Evolutionary conservation across 2,113 vertebrate genomes (phyloP).

Genomic region (Myiozetetes cayanensis): DNA sequence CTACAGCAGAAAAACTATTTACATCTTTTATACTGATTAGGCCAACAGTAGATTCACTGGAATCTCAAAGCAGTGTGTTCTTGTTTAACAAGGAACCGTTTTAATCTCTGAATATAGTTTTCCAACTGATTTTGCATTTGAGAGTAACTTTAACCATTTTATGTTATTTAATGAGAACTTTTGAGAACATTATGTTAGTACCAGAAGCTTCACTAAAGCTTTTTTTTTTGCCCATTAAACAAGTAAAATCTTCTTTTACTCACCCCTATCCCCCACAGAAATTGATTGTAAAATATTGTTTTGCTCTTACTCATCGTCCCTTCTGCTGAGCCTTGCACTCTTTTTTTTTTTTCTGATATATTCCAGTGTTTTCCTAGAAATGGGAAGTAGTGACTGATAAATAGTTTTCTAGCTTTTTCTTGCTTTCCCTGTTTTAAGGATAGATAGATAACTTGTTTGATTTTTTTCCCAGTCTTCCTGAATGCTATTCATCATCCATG

Average conservation of each 20-base stretch:
- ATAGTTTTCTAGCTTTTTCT: background rate
- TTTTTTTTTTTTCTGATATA: background rate
- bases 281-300: background rate
- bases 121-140: background rate
- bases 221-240: background rate
- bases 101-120: background rate
- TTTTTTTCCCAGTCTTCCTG: background rate
- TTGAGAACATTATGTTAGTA: background rate
- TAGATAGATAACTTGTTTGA: background rate
- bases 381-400: background rate
- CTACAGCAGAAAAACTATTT: background rate
- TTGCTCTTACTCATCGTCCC: background rate
- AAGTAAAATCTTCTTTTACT: background rate
- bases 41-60: background rate
- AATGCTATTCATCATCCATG: background rate
- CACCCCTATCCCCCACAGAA: rapidly evolving
- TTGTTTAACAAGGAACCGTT: background rate
- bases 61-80: background rate
- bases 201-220: background rate
- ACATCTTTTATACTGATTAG: background rate
- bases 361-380: background rate
- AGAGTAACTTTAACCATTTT: background rate
- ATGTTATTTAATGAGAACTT: background rate
- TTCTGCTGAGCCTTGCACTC: background rate
- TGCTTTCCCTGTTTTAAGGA: background rate